Evolutionary conservation across 2,888 invertebrate species (phyloP).

Genomic region (Cenopis cana): DNA sequence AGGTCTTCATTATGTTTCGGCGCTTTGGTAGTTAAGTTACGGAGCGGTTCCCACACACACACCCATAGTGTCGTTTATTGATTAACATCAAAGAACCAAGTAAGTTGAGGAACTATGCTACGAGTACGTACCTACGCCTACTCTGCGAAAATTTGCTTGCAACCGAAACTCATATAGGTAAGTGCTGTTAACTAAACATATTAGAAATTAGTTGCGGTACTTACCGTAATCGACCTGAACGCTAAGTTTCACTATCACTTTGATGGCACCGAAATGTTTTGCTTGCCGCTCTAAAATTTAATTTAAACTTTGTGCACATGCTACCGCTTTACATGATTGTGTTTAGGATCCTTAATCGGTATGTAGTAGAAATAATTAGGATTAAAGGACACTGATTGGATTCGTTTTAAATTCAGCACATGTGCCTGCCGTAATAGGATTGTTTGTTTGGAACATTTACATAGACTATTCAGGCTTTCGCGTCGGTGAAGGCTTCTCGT

Average conservation of each 20-base stretch:
- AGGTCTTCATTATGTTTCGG: conserved; percentile 42
- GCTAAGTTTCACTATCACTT: conserved; percentile 71
- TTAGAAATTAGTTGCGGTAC: conserved; percentile 79
- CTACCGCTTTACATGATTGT: conserved; percentile 42
- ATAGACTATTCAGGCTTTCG: conserved; percentile 9
- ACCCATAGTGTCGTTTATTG: conserved; percentile 57
- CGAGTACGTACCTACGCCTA: conserved; percentile 56
- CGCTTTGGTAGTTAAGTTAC: conserved; percentile 37
- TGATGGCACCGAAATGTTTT: conserved; percentile 58
- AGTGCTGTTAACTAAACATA: conserved; percentile 80
- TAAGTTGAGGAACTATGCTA: conserved; percentile 70
- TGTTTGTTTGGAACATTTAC: conserved; percentile 28
- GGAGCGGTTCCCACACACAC: conserved; percentile 45
- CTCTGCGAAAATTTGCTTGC: conserved; percentile 66
- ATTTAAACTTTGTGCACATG: conserved; percentile 43
- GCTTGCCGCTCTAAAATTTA: conserved; percentile 41
- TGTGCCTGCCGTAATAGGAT: conserved; percentile 33
- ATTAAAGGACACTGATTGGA: conserved; percentile 29
- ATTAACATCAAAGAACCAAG: conserved; percentile 69
- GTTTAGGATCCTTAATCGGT: conserved; percentile 20
- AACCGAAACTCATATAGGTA: conserved; percentile 65
- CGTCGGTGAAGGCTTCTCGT: conserved; percentile 15
- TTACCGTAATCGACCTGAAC: conserved; percentile 72
- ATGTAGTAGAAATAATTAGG: conserved; percentile 18
- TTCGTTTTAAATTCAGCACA: conserved; percentile 32